Evolutionary conservation across 1,140 invertebrate species (phyloP).

Genomic region (Hycleus cichorii): DNA sequence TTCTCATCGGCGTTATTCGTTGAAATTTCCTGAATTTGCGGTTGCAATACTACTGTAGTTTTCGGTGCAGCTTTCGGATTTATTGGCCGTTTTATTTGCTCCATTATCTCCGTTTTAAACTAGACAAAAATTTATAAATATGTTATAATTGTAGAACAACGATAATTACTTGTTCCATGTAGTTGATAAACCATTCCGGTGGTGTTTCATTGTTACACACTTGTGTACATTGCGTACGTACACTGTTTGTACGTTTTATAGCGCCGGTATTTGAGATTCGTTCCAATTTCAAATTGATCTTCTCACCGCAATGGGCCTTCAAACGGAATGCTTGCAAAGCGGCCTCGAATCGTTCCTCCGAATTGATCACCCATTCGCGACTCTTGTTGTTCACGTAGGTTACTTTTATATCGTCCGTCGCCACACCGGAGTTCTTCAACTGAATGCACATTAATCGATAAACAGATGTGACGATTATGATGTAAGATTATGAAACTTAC

Average conservation of each 20-base stretch:
- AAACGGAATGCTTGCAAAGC: slow-evolving; percentile 33
- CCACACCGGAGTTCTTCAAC: slow-evolving; percentile 38
- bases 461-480: not conserved
- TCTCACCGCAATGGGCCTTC: slow-evolving; percentile 31
- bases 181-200: slow-evolving; percentile 37
- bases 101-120: slow-evolving; percentile 21
- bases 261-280: slow-evolving; percentile 16
- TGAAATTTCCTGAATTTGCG: not conserved
- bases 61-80: too few relatives aligned
- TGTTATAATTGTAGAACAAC: too few relatives aligned
- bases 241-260: slow-evolving; percentile 25
- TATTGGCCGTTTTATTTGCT: not conserved
- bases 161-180: slow-evolving; percentile 32
- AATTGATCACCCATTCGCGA: slow-evolving; percentile 34
- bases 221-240: slow-evolving; percentile 25
- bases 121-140: not conserved
- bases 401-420: slow-evolving; percentile 33
- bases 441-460: slow-evolving; percentile 11
- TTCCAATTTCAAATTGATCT: slow-evolving; percentile 34
- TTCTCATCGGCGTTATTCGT: slow-evolving; percentile 21
- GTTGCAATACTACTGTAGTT: too few relatives aligned
- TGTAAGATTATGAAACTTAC: slow-evolving; percentile 23
- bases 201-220: slow-evolving; percentile 20
- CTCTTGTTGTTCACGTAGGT: slow-evolving; percentile 32
- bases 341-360: slow-evolving; percentile 33